phyloP scores from a whole-genome alignment of 2,888 invertebrate genomes.

The Terebella lapidaria region DNA sequence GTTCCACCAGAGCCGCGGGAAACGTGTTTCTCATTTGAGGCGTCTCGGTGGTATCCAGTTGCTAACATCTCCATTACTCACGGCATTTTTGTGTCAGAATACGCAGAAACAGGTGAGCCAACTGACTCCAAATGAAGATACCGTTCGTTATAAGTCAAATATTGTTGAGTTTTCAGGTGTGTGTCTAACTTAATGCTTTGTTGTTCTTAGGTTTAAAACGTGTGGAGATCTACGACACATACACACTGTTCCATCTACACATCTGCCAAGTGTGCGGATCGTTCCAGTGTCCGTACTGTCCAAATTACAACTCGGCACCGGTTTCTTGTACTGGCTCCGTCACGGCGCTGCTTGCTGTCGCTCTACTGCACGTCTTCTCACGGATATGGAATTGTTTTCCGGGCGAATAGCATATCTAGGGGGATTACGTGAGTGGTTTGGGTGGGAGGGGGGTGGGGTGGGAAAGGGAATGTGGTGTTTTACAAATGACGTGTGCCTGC shows the following conservation, averaged over 20 bases:
- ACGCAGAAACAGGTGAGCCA: slow-evolving; percentile 84
- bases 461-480: too few relatives aligned
- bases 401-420: too few relatives aligned
- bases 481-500: too few relatives aligned
- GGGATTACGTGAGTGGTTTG: too few relatives aligned
- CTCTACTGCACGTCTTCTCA: too few relatives aligned
- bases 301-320: slow-evolving; percentile 41
- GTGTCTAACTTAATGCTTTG: not conserved
- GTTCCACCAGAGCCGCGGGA: not conserved
- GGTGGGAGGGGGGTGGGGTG: too few relatives aligned
- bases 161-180: not conserved
- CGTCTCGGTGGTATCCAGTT: slow-evolving; percentile 91
- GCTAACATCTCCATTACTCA: slow-evolving; percentile 93
- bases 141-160: not conserved
- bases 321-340: too few relatives aligned
- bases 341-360: too few relatives aligned
- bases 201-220: slow-evolving; percentile 44
- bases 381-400: too few relatives aligned
- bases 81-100: slow-evolving; percentile 85
- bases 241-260: slow-evolving; percentile 47
- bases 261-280: slow-evolving; percentile 54
- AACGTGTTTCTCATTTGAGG: slow-evolving; percentile 83
- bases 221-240: slow-evolving; percentile 43
- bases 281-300: slow-evolving; percentile 54
- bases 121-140: not conserved